Conservation (phyloP, 2,113 vertebrate genomes). For the Sclerurus mexicanus region DNA sequence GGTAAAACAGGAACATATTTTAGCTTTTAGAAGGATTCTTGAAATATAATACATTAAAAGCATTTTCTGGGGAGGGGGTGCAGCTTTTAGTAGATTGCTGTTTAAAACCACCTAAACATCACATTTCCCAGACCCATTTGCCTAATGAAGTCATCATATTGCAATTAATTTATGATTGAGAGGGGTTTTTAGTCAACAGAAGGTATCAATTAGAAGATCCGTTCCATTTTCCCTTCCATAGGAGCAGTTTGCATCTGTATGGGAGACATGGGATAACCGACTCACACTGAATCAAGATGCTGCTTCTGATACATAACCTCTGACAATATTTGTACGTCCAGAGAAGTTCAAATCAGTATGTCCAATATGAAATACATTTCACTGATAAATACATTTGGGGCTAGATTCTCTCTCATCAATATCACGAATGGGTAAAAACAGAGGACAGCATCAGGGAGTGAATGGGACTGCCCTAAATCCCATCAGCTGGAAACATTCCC, state of each 20-base stretch:
- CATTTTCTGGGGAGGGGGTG: background rate
- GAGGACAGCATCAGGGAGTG: background rate
- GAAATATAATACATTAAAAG: background rate
- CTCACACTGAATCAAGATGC: background rate
- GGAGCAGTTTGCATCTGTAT: background rate
- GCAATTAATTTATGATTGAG: background rate
- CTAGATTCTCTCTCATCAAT: background rate
- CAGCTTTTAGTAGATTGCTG: conserved; percentile 5
- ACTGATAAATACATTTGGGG: background rate
- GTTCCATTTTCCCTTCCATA: background rate
- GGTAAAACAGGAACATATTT: background rate
- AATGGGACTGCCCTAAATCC: conserved; percentile 14
- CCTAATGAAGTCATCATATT: conserved; percentile 6
- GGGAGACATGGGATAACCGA: background rate
- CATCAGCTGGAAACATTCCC: conserved; percentile 51
- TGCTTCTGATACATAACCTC: background rate
- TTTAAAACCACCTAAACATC: background rate
- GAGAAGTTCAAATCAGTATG: background rate
- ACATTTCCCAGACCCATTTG: conserved; percentile 2
- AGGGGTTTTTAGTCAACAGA: background rate
- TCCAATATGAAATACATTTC: background rate
- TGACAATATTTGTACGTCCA: background rate
- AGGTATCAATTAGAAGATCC: background rate
- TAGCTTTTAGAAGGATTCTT: background rate
- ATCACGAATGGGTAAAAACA: background rate